phyloP scores from a whole-genome alignment of 2,797 vertebrate species.

The Cuniculus paca region DNA sequence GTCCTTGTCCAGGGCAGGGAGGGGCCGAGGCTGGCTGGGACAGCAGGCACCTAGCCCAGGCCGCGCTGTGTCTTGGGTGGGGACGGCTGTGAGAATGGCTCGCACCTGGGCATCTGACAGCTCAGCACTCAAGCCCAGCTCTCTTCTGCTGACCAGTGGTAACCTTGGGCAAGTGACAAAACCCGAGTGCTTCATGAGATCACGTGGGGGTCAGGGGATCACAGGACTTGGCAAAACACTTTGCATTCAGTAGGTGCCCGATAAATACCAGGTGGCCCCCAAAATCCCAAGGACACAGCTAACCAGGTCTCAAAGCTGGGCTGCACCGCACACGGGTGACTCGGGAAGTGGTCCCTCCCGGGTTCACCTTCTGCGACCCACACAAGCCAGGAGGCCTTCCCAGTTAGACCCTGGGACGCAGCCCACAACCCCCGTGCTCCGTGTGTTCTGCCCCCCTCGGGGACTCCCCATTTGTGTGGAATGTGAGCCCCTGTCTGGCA shows the following conservation, averaged over 20 bases:
- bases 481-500: not conserved
- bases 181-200: not conserved
- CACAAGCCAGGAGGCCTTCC: not conserved
- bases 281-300: accelerated
- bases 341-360: not conserved
- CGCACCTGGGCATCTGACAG: not conserved
- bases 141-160: not conserved
- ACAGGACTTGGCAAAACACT: accelerated
- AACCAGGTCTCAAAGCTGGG: not conserved
- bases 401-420: too few relatives aligned
- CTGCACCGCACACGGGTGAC: not conserved
- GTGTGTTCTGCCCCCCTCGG: accelerated
- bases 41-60: not conserved
- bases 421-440: accelerated
- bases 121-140: not conserved
- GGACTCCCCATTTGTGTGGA: not conserved
- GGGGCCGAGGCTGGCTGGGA: not conserved
- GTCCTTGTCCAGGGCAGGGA: not conserved
- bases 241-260: accelerated
- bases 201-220: accelerated
- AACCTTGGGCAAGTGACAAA: not conserved
- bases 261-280: accelerated
- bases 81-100: not conserved
- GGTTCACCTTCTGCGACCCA: not conserved
- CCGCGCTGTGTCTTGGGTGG: not conserved